phyloP scores from a whole-genome alignment of 1,140 invertebrate species.

The Rhyacophila brunnea region DNA sequence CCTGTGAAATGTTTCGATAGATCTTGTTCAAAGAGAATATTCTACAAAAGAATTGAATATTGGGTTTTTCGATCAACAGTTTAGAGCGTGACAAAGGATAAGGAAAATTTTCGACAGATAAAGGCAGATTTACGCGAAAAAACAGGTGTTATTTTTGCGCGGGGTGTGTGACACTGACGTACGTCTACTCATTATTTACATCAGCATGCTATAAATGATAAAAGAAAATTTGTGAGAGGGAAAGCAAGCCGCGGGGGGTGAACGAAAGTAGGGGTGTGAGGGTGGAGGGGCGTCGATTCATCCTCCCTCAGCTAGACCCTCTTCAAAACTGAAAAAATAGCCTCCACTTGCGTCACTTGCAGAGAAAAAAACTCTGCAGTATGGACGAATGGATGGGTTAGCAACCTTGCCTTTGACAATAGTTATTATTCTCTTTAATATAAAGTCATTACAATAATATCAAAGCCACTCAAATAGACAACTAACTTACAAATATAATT shows the following conservation, averaged over 20 bases:
- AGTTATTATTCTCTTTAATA: no score
- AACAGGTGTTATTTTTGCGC: slow-evolving; percentile 32
- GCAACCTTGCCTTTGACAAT: no score
- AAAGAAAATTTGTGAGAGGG: slow-evolving; percentile 34
- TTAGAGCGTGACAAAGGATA: no score
- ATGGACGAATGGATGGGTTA: no score
- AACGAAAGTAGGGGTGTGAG: neutral
- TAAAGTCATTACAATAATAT: no score
- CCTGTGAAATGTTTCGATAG: no score
- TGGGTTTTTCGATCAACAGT: no score
- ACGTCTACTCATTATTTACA: slow-evolving; percentile 36
- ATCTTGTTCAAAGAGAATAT: no score
- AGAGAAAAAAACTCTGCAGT: slow-evolving; percentile 1
- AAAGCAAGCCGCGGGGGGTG: slow-evolving; percentile 16
- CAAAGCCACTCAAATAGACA: no score
- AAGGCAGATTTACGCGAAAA: slow-evolving; percentile 4
- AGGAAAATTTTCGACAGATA: no score
- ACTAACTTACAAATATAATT: no score
- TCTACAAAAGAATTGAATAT: no score
- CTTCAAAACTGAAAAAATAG: slow-evolving; percentile 25
- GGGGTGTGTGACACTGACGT: slow-evolving; percentile 30
- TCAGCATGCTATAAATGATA: slow-evolving; percentile 34
- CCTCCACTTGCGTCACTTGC: slow-evolving; percentile 16
- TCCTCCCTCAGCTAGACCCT: slow-evolving; percentile 11
- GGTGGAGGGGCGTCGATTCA: neutral